These are phyloP conservation scores for Aplidium turbinatum DNA, from an alignment of 23 tunicate genomes.

Conservation along the genomic window DNA sequence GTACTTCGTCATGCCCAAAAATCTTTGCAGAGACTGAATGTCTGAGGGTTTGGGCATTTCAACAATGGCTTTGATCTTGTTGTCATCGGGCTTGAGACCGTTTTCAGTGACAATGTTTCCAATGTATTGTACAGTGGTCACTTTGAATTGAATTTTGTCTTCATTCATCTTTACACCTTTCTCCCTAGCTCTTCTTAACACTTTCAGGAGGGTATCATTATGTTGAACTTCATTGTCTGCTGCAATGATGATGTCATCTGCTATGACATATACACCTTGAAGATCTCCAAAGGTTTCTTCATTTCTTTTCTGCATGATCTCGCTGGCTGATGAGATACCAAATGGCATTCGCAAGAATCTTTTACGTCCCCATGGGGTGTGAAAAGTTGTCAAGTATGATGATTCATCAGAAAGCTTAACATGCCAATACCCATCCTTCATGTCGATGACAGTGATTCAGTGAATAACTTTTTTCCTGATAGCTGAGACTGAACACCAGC, in stretches of 20 bases:
- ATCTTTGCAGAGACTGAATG: slow-evolving; percentile 10
- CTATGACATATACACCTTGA: slow-evolving; percentile 24
- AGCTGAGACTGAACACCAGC: slow-evolving; percentile 33
- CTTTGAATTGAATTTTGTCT: slow-evolving; percentile 26
- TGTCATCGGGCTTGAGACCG: slow-evolving; percentile 43
- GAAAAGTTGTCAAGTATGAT: slow-evolving; percentile 38
- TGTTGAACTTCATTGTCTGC: slow-evolving; percentile 14
- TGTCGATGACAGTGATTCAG: slow-evolving; percentile 43
- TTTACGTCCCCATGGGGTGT: slow-evolving; percentile 43
- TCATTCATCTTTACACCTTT: slow-evolving; percentile 14
- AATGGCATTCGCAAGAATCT: slow-evolving; percentile 37
- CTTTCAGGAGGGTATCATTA: neutral
- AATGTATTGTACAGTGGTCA: slow-evolving; percentile 11
- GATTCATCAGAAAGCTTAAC: slow-evolving; percentile 25
- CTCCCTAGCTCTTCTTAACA: slow-evolving; percentile 17
- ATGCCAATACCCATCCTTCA: slow-evolving; percentile 55
- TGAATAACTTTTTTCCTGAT: slow-evolving; percentile 13
- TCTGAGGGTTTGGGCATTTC: slow-evolving; percentile 45
- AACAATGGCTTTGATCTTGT: slow-evolving; percentile 22
- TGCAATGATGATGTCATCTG: slow-evolving; percentile 30
- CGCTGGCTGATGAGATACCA: slow-evolving; percentile 40
- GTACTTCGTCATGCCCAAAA: slow-evolving; percentile 39
- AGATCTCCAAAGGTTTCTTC: slow-evolving; percentile 29
- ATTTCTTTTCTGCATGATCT: slow-evolving; percentile 37
- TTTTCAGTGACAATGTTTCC: slow-evolving; percentile 25